Evolutionary conservation across 1,140 invertebrate genomes (phyloP).

Genomic region (Halesus radiatus): DNA sequence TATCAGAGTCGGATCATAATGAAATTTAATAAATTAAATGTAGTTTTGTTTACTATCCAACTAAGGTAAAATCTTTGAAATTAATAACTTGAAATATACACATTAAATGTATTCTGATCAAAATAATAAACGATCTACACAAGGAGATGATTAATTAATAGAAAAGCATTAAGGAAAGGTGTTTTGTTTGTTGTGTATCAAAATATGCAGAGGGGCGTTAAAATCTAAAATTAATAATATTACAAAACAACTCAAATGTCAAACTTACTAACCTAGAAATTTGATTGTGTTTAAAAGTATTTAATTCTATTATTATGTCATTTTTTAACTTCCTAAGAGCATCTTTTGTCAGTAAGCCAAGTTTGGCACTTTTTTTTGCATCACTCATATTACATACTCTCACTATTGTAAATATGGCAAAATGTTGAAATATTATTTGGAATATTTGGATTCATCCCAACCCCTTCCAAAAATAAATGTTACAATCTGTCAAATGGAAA

Average conservation of each 20-base stretch:
- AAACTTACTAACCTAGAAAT: constrained; percentile 42
- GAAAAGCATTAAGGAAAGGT: no score
- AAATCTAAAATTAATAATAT: constrained; percentile 2
- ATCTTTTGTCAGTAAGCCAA: constrained; percentile 43
- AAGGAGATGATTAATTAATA: no score
- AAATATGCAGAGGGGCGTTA: no score
- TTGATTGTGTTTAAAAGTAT: constrained; percentile 31
- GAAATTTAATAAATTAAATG: no score
- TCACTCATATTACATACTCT: constrained; percentile 29
- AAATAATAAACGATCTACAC: no score
- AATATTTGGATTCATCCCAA: neutral
- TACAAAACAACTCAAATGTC: constrained; percentile 19
- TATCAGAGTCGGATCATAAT: no score
- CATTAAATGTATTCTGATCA: no score
- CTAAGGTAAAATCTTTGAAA: no score
- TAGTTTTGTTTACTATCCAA: no score
- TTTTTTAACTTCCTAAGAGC: constrained; percentile 43
- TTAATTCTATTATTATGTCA: constrained; percentile 42
- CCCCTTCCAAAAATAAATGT: neutral
- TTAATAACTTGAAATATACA: no score
- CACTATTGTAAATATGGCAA: neutral
- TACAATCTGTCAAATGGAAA: neutral
- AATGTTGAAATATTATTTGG: neutral
- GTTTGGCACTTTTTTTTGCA: constrained; percentile 10
- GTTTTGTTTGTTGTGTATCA: no score